Percentiles rank a stretch among this genome's conserved stretches.
Conservation (phyloP, 2,888 invertebrate species). For the Himalopsyche anomala region DNA sequence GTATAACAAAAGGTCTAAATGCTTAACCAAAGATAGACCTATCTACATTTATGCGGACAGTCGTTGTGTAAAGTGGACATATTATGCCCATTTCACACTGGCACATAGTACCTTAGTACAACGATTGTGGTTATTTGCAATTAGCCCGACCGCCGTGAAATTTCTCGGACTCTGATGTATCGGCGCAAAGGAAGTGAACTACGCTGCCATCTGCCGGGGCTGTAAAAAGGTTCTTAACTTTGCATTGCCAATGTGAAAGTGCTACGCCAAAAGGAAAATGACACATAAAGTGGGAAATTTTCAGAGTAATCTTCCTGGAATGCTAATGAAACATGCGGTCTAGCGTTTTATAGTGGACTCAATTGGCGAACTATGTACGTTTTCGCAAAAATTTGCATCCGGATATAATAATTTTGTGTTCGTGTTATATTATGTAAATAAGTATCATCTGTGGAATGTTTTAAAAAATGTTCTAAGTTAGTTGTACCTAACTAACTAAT, state of each 20-base stretch:
- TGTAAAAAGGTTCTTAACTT: constrained; percentile 41
- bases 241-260: constrained; percentile 12
- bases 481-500: too few species aligned
- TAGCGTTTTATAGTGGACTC: constrained; percentile 31
- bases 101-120: constrained; percentile 27
- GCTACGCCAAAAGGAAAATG: constrained; percentile 22
- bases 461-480: not conserved
- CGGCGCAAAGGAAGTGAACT: constrained; percentile 38
- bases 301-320: constrained; percentile 23
- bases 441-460: not conserved
- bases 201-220: constrained; percentile 50
- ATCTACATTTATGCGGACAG: not conserved
- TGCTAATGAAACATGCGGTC: constrained; percentile 26
- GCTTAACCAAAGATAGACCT: not conserved
- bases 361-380: constrained; percentile 21
- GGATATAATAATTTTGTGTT: not conserved
- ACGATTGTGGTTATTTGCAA: constrained; percentile 47
- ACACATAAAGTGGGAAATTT: constrained; percentile 30
- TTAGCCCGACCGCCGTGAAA: constrained; percentile 58
- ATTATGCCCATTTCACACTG: not conserved
- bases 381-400: constrained; percentile 8
- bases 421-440: not conserved
- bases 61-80: not conserved
- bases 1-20: not conserved
- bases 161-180: constrained; percentile 56